Conservation (phyloP, 2,888 invertebrate species). For the Acrobasis consociella region DNA sequence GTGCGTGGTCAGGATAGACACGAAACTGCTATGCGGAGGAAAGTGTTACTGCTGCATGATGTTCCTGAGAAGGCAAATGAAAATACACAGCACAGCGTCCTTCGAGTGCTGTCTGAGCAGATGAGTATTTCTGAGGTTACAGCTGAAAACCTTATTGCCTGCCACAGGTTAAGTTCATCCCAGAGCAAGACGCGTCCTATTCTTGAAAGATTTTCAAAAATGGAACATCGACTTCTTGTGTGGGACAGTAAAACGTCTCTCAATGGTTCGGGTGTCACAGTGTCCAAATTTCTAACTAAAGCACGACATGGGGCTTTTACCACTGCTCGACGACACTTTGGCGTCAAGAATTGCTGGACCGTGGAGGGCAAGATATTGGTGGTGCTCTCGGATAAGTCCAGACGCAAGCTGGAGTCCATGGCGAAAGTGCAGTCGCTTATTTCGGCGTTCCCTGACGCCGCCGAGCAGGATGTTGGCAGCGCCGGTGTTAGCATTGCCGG, state of each 20-base stretch:
- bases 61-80: neutral
- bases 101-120: neutral
- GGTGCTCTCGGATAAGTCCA: neutral
- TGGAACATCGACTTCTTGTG: neutral
- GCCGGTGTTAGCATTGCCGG: too few species aligned
- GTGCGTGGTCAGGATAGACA: too few species aligned
- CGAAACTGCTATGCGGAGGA: too few species aligned
- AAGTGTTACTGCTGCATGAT: neutral
- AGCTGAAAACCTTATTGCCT: neutral
- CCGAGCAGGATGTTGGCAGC: too few species aligned
- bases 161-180: neutral
- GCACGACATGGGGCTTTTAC: neutral
- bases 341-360: neutral
- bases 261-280: neutral
- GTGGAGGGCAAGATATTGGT: neutral
- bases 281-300: slow-evolving; percentile 1
- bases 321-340: neutral
- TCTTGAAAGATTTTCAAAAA: neutral
- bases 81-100: neutral
- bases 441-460: too few species aligned
- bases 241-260: neutral
- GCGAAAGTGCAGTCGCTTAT: neutral
- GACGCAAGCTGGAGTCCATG: neutral
- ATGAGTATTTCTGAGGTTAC: neutral
- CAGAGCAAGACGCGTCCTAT: neutral